These are phyloP conservation scores for Xestia sexstrigata DNA, from an alignment of 2,888 invertebrate genomes.

Conservation along the genomic window DNA sequence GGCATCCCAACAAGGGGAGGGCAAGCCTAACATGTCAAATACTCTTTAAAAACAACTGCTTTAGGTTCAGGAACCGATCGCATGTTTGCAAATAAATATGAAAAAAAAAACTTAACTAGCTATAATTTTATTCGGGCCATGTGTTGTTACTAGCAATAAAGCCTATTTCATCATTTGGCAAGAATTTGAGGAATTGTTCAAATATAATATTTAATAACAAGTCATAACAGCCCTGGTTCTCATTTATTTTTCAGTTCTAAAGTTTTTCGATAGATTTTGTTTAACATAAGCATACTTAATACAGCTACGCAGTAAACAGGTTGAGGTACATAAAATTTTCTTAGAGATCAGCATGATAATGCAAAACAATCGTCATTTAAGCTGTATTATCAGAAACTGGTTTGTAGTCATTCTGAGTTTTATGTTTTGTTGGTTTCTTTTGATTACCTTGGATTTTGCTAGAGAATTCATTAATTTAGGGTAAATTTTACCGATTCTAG, in stretches of 20 bases:
- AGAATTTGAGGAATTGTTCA: not conserved
- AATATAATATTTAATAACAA: not conserved
- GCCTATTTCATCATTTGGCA: not conserved
- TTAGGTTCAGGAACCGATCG: too few relatives aligned
- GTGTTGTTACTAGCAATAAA: not conserved
- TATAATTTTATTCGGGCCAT: not conserved
- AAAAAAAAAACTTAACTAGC: too few relatives aligned
- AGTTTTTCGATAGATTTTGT: not conserved
- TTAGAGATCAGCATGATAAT: constrained; percentile 22
- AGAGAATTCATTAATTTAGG: not conserved
- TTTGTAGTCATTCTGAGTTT: not conserved
- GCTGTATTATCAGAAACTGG: constrained; percentile 4
- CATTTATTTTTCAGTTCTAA: not conserved
- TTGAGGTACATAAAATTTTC: constrained; percentile 12
- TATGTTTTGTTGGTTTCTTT: not conserved
- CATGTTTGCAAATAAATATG: too few relatives aligned
- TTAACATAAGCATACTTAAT: not conserved
- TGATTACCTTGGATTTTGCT: not conserved
- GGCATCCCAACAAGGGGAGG: too few relatives aligned
- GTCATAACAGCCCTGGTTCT: not conserved
- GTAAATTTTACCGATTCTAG: not conserved
- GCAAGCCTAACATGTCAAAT: too few relatives aligned
- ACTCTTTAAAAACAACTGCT: too few relatives aligned
- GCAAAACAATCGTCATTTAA: not conserved
- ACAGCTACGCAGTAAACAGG: not conserved